phyloP scores from a whole-genome alignment of 1,140 invertebrate species.

The Lepidurus couesii region DNA sequence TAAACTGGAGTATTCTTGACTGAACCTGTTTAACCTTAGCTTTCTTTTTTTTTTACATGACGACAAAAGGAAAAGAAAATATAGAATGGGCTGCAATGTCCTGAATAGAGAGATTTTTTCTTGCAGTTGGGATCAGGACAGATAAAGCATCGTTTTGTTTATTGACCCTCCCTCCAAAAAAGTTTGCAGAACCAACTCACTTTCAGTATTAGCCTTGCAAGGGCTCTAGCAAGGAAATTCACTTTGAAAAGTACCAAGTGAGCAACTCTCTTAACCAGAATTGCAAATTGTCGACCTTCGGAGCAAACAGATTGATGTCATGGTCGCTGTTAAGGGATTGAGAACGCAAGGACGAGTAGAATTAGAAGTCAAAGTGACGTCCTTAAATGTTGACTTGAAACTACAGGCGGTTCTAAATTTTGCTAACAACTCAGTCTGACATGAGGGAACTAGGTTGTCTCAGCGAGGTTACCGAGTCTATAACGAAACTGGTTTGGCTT shows the following conservation, averaged over 20 bases:
- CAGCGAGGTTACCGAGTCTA: background rate
- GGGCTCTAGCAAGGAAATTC: background rate
- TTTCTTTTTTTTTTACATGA: background rate
- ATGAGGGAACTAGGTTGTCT: background rate
- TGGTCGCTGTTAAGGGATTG: background rate
- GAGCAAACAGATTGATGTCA: background rate
- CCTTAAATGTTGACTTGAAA: background rate
- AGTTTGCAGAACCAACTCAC: background rate
- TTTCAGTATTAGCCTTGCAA: background rate
- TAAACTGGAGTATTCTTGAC: too few relatives aligned
- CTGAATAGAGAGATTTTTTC: background rate
- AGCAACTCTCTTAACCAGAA: background rate
- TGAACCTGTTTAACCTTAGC: too few relatives aligned
- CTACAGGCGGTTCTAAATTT: background rate
- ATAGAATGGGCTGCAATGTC: background rate
- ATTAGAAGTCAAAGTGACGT: background rate
- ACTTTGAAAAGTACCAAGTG: background rate
- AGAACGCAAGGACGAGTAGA: background rate
- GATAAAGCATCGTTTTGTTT: background rate
- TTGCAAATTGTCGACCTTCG: constrained; percentile 1
- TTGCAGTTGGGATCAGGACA: background rate
- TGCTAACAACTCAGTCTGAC: background rate
- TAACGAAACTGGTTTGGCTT: background rate
- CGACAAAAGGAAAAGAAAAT: background rate
- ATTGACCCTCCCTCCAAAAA: too few relatives aligned